Base-by-base conservation (phyloP, 2,113 vertebrate species). In the Herpailurus yagouaroundi region DNA sequence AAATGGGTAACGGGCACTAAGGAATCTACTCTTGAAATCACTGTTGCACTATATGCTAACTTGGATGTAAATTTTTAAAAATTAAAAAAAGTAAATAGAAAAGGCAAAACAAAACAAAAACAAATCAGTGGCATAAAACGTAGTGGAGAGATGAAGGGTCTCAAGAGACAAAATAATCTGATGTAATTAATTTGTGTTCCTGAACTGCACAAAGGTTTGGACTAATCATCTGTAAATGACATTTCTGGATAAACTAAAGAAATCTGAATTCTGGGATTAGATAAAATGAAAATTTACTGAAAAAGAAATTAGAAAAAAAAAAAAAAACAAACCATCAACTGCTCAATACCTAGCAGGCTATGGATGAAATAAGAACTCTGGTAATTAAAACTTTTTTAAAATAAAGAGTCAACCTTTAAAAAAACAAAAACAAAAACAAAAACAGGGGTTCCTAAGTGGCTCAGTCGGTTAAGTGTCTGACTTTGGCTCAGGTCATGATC, bases 231-330 rank as follows among this genome's bases (percentile, higher is more conserved):
- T 94, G 0, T 84, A 79, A 64, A 60, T 76, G 33, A 92, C 38
- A 83, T 71, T 92, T 50, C 48, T 83, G 5, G 33, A 89, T 68
- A 60, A 88, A 83, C 0, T 50, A 16, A 92, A 68, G 77, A 89
- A 92, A 89, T 87, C 0, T 77, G n/a, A 76, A 89, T 83, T 71
- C 57, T 89, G 48, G n/a, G 41, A 74, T 73, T 52, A 69, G 89
- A 91, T 85, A 63, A 81, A 25, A 92, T 68, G 76, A 93, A 92
- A 89, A 89, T 87, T 27, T 92, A 92, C 7, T 9, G 25, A 81
- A 63, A 87, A 48, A 4, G 52, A 83, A 83, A 84, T 48, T 60
- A 60, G 23, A 60, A 60, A 60, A 50, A 50, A 57, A 57, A 18
- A 23, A 50, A 50, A 60, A n/a, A n/a, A n/a, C 7, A 15, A 60